Evolutionary conservation across 2,113 vertebrate genomes (phyloP).

Genomic region (Bombycilla garrulus): DNA sequence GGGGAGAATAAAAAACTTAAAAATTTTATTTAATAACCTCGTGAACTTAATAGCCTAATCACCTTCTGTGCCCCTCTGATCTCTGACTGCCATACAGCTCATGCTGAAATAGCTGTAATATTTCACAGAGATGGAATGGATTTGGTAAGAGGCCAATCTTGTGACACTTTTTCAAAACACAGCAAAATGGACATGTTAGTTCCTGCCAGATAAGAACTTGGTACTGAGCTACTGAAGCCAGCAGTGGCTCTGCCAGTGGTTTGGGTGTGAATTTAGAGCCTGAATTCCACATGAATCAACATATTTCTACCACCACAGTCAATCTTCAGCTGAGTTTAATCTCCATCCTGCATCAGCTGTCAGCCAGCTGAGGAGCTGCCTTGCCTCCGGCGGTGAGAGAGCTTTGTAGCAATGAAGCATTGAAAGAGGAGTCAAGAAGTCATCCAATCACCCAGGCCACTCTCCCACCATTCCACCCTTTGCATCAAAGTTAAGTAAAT

Average conservation of each 20-base stretch:
- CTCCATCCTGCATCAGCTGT: slow-evolving; percentile 7
- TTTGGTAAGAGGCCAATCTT: background rate
- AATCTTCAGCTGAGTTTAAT: background rate
- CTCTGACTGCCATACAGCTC: background rate
- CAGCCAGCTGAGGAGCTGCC: background rate
- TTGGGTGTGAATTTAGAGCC: background rate
- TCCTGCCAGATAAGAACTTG: background rate
- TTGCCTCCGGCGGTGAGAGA: background rate
- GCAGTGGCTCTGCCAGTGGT: background rate
- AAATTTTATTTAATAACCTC: background rate
- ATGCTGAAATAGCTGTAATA: background rate
- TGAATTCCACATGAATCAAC: slow-evolving; percentile 5
- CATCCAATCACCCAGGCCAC: too few species aligned
- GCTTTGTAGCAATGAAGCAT: background rate
- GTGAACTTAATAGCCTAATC: background rate
- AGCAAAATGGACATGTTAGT: background rate
- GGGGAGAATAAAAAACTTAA: background rate
- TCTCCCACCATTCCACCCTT: background rate
- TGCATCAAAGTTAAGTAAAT: background rate
- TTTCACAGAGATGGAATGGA: background rate
- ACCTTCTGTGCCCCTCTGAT: background rate
- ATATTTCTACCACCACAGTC: background rate
- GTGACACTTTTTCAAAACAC: background rate
- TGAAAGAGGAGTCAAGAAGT: background rate
- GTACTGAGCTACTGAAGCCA: background rate